Evolutionary conservation across 1,140 invertebrate species (phyloP).

Genomic region (Galendromus occidentalis): DNA sequence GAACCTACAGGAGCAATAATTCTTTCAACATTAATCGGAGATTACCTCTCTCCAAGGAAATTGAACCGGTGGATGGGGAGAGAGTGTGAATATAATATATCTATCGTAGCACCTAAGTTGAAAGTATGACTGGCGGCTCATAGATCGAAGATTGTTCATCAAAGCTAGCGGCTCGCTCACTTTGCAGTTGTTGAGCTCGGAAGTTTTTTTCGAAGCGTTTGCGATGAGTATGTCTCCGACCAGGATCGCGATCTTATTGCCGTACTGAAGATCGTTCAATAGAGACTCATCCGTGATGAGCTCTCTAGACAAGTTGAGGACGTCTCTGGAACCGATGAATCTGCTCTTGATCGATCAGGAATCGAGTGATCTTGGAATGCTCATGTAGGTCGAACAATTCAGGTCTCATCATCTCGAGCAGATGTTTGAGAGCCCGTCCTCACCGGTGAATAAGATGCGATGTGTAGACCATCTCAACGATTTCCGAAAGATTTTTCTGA

Average conservation of each 20-base stretch:
- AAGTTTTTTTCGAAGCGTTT: slow-evolving; percentile 66
- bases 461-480: slow-evolving; percentile 93
- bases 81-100: no score
- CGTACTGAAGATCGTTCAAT: slow-evolving; percentile 62
- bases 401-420: no score
- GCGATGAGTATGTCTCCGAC: slow-evolving; percentile 79
- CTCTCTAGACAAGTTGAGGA: background rate
- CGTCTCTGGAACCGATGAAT: slow-evolving; percentile 4
- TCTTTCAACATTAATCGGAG: no score
- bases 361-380: no score
- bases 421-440: slow-evolving; percentile 35
- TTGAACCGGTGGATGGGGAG: no score
- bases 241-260: slow-evolving; percentile 80
- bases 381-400: no score
- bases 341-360: no score
- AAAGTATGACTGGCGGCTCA: no score
- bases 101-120: no score
- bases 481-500: slow-evolving; percentile 72
- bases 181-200: slow-evolving; percentile 48
- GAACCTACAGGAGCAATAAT: slow-evolving; percentile 43
- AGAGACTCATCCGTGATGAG: background rate
- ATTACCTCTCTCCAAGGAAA: no score
- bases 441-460: slow-evolving; percentile 86
- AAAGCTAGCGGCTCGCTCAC: no score
- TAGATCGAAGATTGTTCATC: no score